phyloP scores from a whole-genome alignment of 1,140 invertebrate genomes.

The Pararge aegeria region DNA sequence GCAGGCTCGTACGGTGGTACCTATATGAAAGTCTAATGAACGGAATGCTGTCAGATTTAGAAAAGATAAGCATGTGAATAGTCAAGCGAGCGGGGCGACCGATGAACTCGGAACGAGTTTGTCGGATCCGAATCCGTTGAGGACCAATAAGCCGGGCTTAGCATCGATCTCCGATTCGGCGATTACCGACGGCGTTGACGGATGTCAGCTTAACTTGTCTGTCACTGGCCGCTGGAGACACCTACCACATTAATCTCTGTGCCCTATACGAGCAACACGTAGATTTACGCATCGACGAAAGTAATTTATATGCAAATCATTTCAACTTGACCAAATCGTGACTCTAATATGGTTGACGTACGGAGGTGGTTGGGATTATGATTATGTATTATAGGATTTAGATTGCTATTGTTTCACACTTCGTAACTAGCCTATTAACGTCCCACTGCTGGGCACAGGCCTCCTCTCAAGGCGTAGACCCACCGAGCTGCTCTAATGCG shows the following conservation, averaged over 20 bases:
- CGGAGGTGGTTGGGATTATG: slow-evolving; percentile 22
- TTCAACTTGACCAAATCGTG: slow-evolving; percentile 66
- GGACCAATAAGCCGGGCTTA: slow-evolving; percentile 73
- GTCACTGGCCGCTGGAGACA: slow-evolving; percentile 63
- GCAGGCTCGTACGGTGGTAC: slow-evolving; percentile 20
- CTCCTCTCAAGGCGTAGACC: too few relatives aligned
- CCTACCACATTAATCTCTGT: slow-evolving; percentile 74
- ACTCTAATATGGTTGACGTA: slow-evolving; percentile 50
- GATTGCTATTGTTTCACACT: background rate
- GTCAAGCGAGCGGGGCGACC: slow-evolving; percentile 46
- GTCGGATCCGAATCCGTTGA: slow-evolving; percentile 59
- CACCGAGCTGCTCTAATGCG: too few relatives aligned
- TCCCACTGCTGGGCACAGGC: too few relatives aligned
- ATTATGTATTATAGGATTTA: slow-evolving; percentile 4
- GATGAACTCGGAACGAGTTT: slow-evolving; percentile 62
- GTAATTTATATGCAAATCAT: slow-evolving; percentile 78
- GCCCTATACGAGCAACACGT: slow-evolving; percentile 65
- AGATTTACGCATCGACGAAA: slow-evolving; percentile 69
- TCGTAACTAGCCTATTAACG: too few relatives aligned
- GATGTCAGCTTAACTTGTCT: slow-evolving; percentile 76
- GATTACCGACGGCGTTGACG: slow-evolving; percentile 75
- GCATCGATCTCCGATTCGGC: slow-evolving; percentile 72
- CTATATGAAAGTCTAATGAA: slow-evolving; percentile 55
- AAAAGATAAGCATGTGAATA: slow-evolving; percentile 58
- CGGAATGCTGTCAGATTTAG: slow-evolving; percentile 66